Evolutionary conservation across 2,113 vertebrate species (phyloP), one percentile per base, ranked within the genome.

Genomic region (Elachura formosa): DNA sequence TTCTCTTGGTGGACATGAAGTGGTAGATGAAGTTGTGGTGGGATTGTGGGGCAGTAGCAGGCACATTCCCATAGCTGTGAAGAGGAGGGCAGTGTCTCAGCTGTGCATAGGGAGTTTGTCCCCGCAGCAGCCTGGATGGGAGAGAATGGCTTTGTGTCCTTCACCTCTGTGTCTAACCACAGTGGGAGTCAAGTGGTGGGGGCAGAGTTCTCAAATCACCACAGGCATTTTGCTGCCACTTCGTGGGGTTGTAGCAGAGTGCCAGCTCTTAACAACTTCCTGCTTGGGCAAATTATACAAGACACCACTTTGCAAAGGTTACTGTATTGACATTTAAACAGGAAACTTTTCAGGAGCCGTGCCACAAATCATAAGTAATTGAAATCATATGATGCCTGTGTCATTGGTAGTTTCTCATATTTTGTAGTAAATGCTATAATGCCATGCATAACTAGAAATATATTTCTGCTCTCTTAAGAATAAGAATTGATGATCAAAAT

Each of bases 251-350:
- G 34, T 38, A 77, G 68, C 54, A 66, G 34, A 51, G 46, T 85
- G 63, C 25, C 85, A 93, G 25, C 89, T 55, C 12, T 62, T 90
- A 87, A 87, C 46, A 86, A 29, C 90, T 69, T 94, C 74, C 85
- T 54, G 13, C 56, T 58, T 43, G 55, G 58, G 40, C 74, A 79
- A 82, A 87, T 93, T 54, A 36, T 41, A 56, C 43, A 49, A 36
- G 71, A 54, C 58, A 41, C 29, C 1, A 4, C 67, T 80, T 77
- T 76, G 58, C 59, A 86, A 77, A 93, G 82, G 67, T 66, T 91
- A 58, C 46, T 73, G 59, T 58, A 90, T 80, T 88, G 95, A 80
- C 55, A 73, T 93, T 77, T 92, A 72, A 83, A 76, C 51, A 62
- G 63, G 87, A 93, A 80, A 85, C 92, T 84, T 40, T 75, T 49